Evolutionary conservation across 2,797 vertebrate genomes (phyloP).

Genomic region (Oryzias sinensis): DNA sequence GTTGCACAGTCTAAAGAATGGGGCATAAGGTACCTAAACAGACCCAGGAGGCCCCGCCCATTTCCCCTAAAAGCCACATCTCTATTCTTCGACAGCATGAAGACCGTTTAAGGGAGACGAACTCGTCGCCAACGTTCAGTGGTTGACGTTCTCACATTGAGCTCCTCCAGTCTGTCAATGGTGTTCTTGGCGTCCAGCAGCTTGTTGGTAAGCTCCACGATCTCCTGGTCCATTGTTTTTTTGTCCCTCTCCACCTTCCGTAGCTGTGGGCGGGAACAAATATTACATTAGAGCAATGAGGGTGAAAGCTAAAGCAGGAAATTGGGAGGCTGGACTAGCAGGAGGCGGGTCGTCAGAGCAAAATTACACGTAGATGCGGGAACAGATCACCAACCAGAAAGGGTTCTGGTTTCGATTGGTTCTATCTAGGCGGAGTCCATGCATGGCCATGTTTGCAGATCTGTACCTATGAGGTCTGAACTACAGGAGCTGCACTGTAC

Average conservation of each 20-base stretch:
- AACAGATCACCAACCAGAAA: slow-evolving; percentile 11
- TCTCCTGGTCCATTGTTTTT: slow-evolving; percentile 96
- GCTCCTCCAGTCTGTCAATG: slow-evolving; percentile 93
- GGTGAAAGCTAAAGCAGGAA: slow-evolving; percentile 2
- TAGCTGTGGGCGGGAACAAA: slow-evolving; percentile 73
- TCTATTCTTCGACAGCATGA: no score
- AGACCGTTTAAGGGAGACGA: no score
- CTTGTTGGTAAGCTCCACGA: slow-evolving; percentile 96
- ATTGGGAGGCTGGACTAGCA: slow-evolving; percentile 12
- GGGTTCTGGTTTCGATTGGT: no score
- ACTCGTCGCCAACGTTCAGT: background rate
- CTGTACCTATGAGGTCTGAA: background rate
- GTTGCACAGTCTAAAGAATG: no score
- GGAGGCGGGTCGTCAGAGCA: slow-evolving; percentile 1
- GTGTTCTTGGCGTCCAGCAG: slow-evolving; percentile 94
- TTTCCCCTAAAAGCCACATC: no score
- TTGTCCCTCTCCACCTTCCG: slow-evolving; percentile 96
- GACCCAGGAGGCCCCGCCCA: no score
- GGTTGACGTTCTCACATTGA: slow-evolving; percentile 80
- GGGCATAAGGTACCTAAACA: no score
- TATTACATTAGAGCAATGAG: slow-evolving; percentile 4
- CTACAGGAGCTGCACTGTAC: no score
- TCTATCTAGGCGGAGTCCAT: background rate
- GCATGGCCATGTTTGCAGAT: slow-evolving; percentile 7
- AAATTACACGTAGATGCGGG: slow-evolving; percentile 51